A percentile compares a stretch with the other conserved stretches of the same genome.
phyloP scores from a whole-genome alignment of 35 echinoderm and acorn worm species.

The Eucidaris tribuloides region DNA sequence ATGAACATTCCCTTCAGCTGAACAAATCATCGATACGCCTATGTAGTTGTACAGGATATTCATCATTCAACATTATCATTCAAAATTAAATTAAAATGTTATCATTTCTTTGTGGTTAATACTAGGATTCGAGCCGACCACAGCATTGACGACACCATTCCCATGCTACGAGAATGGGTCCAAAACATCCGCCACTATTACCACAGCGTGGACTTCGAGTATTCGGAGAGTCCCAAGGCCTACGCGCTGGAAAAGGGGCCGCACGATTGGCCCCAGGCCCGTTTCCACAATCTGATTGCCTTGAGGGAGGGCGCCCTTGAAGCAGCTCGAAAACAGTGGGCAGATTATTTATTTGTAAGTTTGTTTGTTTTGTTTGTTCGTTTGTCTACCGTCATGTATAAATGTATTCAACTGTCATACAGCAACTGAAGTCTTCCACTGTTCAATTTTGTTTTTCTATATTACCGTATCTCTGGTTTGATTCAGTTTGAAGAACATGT shows the following conservation, averaged over 20 bases:
- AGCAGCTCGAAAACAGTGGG: constrained; percentile 78
- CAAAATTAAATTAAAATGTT: no score
- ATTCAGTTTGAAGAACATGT: no score
- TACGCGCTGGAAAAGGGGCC: constrained; percentile 68
- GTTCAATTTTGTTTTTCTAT: no score
- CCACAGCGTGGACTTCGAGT: constrained; percentile 71
- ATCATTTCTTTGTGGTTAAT: constrained; percentile 19
- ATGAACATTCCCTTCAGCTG: no score
- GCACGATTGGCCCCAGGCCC: constrained; percentile 71
- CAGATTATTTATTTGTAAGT: constrained; percentile 94
- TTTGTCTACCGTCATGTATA: no score
- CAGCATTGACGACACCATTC: constrained; percentile 73
- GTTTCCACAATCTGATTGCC: constrained; percentile 64
- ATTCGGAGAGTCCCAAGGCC: constrained; percentile 20
- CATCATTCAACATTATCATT: no score
- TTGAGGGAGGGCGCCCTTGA: constrained; percentile 67
- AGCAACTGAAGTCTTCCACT: no score
- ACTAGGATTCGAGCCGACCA: constrained; percentile 91
- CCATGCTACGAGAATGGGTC: constrained; percentile 79
- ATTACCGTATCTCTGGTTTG: no score
- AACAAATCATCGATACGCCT: no score
- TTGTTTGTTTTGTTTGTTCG: no score
- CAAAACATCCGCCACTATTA: constrained; percentile 29
- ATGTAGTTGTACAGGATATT: no score
- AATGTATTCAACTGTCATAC: no score